Conservation (phyloP, 2,113 vertebrate genomes). For the Festucalex cinctus region DNA sequence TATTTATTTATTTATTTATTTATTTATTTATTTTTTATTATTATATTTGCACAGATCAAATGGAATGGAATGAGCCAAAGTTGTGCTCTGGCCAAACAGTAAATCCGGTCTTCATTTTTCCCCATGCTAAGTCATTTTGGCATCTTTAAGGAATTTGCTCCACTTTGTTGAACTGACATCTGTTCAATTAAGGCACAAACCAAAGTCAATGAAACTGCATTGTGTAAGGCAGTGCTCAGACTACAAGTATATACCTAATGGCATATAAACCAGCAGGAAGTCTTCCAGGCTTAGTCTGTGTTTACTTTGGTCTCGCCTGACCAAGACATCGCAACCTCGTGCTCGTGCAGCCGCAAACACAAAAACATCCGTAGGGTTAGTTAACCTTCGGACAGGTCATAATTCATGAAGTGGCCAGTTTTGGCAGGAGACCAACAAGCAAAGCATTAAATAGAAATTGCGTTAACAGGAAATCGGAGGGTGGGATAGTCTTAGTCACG, state of each 20-base stretch:
- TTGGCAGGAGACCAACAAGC: constrained; percentile 7
- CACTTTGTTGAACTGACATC: constrained; percentile 11
- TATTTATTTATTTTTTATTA: neutral
- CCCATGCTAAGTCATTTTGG: neutral
- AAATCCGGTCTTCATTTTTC: constrained; percentile 20
- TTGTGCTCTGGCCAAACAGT: neutral
- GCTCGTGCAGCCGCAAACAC: neutral
- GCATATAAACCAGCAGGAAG: constrained; percentile 39
- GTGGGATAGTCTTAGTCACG: constrained; percentile 34
- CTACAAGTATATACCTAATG: neutral
- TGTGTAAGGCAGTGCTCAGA: neutral
- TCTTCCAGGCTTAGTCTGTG: constrained; percentile 15
- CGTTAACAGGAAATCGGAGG: constrained; percentile 40
- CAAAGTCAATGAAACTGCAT: constrained; percentile 19
- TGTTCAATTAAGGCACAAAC: constrained; percentile 17
- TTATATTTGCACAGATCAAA: constrained; percentile 10
- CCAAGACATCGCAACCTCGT: constrained; percentile 8
- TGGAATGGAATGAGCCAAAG: neutral
- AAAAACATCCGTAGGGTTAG: neutral
- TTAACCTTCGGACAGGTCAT: constrained; percentile 12
- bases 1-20: neutral
- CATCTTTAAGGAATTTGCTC: constrained; percentile 22
- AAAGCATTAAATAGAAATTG: neutral
- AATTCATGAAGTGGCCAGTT: neutral
- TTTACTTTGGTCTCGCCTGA: constrained; percentile 17